A percentile compares a stretch with the other conserved stretches of the same genome.
These are phyloP conservation scores for Drosophila suzukii DNA, from an alignment of 1,140 invertebrate genomes.

Conservation along the genomic window DNA sequence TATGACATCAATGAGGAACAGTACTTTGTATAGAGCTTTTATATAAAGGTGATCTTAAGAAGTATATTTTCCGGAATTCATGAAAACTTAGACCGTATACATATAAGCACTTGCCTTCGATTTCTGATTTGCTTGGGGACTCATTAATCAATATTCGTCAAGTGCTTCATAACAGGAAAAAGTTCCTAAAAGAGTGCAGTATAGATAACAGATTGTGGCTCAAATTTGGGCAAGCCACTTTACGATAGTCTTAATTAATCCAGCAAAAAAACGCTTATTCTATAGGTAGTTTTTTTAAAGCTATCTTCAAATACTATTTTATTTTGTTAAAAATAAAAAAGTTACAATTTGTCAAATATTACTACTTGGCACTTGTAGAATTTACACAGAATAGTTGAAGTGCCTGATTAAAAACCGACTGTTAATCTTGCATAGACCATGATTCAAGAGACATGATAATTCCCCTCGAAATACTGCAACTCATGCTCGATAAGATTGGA, in stretches of 20 bases:
- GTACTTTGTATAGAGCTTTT: no score
- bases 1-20: no score
- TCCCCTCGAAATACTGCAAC: slow-evolving; percentile 8
- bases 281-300: no score
- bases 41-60: not conserved
- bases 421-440: not conserved
- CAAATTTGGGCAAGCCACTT: not conserved
- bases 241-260: not conserved
- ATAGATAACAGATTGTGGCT: not conserved
- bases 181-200: not conserved
- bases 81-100: not conserved
- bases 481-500: slow-evolving; percentile 38
- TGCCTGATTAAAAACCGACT: not conserved
- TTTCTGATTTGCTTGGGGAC: not conserved
- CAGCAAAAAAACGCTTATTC: not conserved
- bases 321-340: no score
- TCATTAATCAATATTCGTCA: slow-evolving; percentile 5
- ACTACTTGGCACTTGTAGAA: no score
- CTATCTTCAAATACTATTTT: no score
- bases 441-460: not conserved
- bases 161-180: not conserved
- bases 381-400: no score
- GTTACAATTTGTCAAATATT: no score
- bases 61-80: not conserved
- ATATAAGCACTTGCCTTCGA: not conserved